These are phyloP conservation scores for Drosophila lacertosa DNA, from an alignment of 1,140 invertebrate species.

Conservation along the genomic window DNA sequence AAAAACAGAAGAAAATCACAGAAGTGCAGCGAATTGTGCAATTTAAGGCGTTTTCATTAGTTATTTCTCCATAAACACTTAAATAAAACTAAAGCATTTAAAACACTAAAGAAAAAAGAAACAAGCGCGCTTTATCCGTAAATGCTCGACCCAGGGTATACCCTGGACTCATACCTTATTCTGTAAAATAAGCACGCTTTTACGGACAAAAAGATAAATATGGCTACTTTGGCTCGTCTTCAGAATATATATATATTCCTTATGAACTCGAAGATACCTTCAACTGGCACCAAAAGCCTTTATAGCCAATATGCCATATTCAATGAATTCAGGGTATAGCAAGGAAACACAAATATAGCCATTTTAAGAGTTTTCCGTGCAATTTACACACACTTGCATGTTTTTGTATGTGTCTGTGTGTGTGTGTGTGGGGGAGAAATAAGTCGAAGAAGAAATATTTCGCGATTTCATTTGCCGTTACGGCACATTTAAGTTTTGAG, in stretches of 20 bases:
- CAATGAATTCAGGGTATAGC: too few species aligned
- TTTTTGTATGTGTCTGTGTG: slow-evolving; percentile 11
- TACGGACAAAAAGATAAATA: too few species aligned
- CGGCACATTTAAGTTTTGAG: slow-evolving; percentile 70
- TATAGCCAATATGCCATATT: too few species aligned
- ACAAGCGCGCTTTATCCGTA: too few species aligned
- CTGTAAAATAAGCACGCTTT: too few species aligned
- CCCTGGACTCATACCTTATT: too few species aligned
- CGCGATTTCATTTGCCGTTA: slow-evolving; percentile 65
- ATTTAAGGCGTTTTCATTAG: slow-evolving; percentile 76
- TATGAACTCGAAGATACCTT: too few species aligned
- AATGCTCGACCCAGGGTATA: slow-evolving; percentile 16
- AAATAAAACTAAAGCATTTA: slow-evolving; percentile 78
- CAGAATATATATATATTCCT: too few species aligned
- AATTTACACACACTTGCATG: slow-evolving; percentile 43
- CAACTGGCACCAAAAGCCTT: too few species aligned
- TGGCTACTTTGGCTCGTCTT: too few species aligned
- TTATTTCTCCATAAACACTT: slow-evolving; percentile 82
- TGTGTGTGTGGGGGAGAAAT: slow-evolving; percentile 7
- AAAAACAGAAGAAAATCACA: slow-evolving; percentile 31
- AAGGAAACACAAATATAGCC: slow-evolving; percentile 35
- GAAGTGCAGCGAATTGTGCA: slow-evolving; percentile 63
- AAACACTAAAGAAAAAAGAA: slow-evolving; percentile 52
- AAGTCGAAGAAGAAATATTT: slow-evolving; percentile 49
- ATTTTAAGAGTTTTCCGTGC: slow-evolving; percentile 73